These are phyloP conservation scores for Petrolisthes manimaculis DNA, from an alignment of 2,888 invertebrate species.

Conservation along the genomic window DNA sequence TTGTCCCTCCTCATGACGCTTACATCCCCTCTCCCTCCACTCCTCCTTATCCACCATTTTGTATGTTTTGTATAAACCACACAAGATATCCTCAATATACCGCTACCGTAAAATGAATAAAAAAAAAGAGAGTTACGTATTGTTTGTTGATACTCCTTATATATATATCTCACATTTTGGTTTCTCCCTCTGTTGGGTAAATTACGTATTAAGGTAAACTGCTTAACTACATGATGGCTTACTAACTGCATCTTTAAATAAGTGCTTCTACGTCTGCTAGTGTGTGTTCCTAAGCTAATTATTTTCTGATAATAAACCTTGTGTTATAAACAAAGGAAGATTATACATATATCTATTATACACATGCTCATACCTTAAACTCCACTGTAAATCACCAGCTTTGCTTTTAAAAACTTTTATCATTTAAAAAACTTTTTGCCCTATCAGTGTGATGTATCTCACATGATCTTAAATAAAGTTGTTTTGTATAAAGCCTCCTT, in stretches of 20 bases:
- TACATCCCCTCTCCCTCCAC: not conserved
- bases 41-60: not conserved
- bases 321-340: conserved; percentile 9
- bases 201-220: not conserved
- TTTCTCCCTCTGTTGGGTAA: conserved; percentile 7
- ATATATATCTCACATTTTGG: not conserved
- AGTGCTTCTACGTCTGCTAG: conserved; percentile 16
- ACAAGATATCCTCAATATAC: not conserved
- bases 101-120: not conserved
- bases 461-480: conserved; percentile 53
- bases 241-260: conserved; percentile 11
- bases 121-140: not conserved
- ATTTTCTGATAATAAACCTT: conserved; percentile 16
- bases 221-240: not conserved
- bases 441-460: conserved; percentile 41
- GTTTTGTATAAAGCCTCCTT: conserved; percentile 54
- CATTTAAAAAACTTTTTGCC: conserved; percentile 10
- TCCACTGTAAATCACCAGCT: conserved; percentile 10
- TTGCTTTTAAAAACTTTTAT: conserved; percentile 16
- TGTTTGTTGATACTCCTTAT: not conserved
- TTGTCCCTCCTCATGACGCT: not conserved
- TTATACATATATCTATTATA: conserved; percentile 12
- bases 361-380: not conserved
- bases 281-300: conserved; percentile 18
- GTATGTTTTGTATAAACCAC: conserved; percentile 5